Evolutionary conservation across 2,888 invertebrate species (phyloP), one percentile per base, ranked within the genome.

Genomic region (Ichneumoninae sp.): DNA sequence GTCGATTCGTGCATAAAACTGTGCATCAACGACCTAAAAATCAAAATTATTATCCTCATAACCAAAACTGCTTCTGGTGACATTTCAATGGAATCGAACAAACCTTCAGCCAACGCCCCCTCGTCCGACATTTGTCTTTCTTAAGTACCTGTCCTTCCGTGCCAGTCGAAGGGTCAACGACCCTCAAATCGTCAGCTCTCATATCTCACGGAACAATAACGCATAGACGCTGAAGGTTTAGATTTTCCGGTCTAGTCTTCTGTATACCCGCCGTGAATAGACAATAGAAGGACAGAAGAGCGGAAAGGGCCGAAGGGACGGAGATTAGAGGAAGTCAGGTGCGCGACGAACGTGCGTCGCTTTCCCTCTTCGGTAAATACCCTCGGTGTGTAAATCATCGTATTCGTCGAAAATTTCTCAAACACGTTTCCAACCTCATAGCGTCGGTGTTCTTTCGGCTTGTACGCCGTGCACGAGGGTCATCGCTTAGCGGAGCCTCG

Each of bases 301-400:
- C 72, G 44, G 54, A 74, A 70, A 74, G 68, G 33, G 78, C 26
- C 52, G 52, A 6, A 60, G 26, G 30, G 60, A 71, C 30, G 10
- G 47, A 40, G 72, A 80, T 74, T 79, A 79, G 80, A 81, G 84
- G 84, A 87, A 87, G 87, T 87, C 86, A 87, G 86, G 86, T 87
- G 84, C 84, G 77, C 80, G 76, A 78, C 60, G 84, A 77, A 79
- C 84, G 79, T 79, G 84, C 66, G 26, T 65, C 79, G 30, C 33
- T 30, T 82, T 74, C 71, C 78, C 79, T 66, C 54, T 50, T 30
- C 52, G 52, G 50, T 52, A 65, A 44, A 77, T 69, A 68, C 60
- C 22, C 52, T 7, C 36, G 60, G 47, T 80, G 57, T 60, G 71
- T 40, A 52, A 74, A 68, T 40, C 26, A 44, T 16, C 60, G 33